These are phyloP conservation scores for Mnemiopsis leidyi DNA, from an alignment of 37 sponge, comb jelly and placozoan genomes.

Conservation along the genomic window DNA sequence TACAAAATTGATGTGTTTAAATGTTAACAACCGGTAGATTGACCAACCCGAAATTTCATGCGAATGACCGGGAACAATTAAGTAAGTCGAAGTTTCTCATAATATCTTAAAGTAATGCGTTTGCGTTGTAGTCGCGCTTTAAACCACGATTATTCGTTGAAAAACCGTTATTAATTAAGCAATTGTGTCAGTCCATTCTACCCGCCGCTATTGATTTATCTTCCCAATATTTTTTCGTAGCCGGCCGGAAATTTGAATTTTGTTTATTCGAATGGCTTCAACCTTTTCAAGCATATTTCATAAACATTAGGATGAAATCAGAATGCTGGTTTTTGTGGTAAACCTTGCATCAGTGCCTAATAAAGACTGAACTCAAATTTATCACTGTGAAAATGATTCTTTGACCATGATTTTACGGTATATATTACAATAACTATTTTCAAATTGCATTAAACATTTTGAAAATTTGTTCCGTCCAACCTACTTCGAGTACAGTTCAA, in stretches of 20 bases:
- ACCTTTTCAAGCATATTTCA: neutral
- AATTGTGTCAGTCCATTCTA: too few relatives aligned
- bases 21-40: too few relatives aligned
- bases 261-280: neutral
- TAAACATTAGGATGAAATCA: neutral
- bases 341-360: neutral
- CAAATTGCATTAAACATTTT: neutral
- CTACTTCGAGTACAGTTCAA: neutral
- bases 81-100: too few relatives aligned
- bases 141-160: too few relatives aligned
- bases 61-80: too few relatives aligned
- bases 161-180: too few relatives aligned
- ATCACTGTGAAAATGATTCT: neutral
- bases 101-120: too few relatives aligned
- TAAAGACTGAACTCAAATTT: constrained; percentile 13
- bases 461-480: neutral
- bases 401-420: neutral
- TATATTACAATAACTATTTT: neutral
- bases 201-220: too few relatives aligned
- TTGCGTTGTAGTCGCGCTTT: too few relatives aligned
- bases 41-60: too few relatives aligned
- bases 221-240: neutral
- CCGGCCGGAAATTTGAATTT: neutral
- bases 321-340: neutral
- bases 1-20: too few relatives aligned